Evolutionary conservation across 2,888 invertebrate species (phyloP).

Genomic region (Drosophila nr. fundita): DNA sequence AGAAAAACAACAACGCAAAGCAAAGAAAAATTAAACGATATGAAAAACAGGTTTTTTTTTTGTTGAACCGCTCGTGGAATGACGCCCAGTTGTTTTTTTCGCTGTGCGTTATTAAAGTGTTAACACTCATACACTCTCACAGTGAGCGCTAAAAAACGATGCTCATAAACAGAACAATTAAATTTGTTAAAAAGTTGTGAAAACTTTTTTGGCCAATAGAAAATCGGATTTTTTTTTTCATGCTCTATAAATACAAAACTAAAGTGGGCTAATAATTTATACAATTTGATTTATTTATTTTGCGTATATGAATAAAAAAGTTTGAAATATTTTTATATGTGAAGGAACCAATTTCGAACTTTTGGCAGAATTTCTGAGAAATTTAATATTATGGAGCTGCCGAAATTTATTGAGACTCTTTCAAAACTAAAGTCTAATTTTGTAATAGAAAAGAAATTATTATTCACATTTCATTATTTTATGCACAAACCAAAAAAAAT

Average conservation of each 20-base stretch:
- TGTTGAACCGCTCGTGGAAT: constrained; percentile 23
- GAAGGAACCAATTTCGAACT: neutral
- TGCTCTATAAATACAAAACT: neutral
- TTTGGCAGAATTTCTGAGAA: neutral
- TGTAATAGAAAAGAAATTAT: neutral
- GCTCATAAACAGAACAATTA: neutral
- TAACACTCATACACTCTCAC: constrained; percentile 24
- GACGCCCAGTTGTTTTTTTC: constrained; percentile 43
- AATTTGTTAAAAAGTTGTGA: neutral
- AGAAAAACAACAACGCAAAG: constrained; percentile 13
- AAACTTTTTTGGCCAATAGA: neutral
- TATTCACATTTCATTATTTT: neutral
- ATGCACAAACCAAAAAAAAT: neutral
- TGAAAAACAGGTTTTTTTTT: constrained; percentile 55
- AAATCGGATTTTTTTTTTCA: neutral
- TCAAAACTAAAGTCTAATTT: neutral
- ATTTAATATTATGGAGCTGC: neutral
- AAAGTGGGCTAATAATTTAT: neutral
- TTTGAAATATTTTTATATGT: neutral
- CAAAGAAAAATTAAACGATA: constrained; percentile 29
- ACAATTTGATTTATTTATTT: neutral
- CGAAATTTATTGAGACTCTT: neutral
- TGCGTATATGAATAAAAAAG: neutral
- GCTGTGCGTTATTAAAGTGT: constrained; percentile 47
- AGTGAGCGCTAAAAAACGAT: constrained; percentile 41